Percentiles rank a stretch among this genome's conserved stretches.
Conservation (phyloP, 2,888 invertebrate genomes). For the Eupithecia tripunctaria region DNA sequence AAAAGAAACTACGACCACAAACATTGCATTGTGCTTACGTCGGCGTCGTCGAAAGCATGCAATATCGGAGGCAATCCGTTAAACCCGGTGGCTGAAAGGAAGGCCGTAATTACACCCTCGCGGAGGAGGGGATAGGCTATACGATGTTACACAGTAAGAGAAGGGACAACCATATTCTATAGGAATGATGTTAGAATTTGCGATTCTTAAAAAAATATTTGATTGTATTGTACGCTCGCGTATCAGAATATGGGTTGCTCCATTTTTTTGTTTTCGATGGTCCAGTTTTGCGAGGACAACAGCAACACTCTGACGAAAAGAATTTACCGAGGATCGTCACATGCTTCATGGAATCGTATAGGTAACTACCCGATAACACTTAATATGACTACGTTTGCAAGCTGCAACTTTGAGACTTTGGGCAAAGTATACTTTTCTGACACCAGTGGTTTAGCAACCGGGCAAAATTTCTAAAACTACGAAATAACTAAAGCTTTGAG, state of each 20-base stretch:
- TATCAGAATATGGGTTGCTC: not conserved
- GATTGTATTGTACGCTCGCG: not conserved
- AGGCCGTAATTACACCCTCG: not conserved
- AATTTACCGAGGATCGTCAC: not conserved
- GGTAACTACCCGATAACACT: not conserved
- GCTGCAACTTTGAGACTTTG: not conserved
- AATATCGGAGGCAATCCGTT: slow-evolving; percentile 1
- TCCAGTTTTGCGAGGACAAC: not conserved
- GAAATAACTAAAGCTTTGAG: not conserved
- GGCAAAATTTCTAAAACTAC: not conserved
- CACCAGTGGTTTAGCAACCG: not conserved
- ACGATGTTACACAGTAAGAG: not conserved
- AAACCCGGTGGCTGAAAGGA: not conserved
- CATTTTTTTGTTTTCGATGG: not conserved
- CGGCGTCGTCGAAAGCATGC: not conserved
- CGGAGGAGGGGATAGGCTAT: not conserved
- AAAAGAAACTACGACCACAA: not conserved
- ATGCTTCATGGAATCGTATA: not conserved
- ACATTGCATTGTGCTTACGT: not conserved
- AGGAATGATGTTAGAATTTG: not conserved
- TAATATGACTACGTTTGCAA: not conserved
- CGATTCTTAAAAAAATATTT: not conserved
- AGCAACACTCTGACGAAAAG: not conserved
- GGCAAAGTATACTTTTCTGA: not conserved
- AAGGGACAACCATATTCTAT: not conserved